A percentile compares a stretch with the other conserved stretches of the same genome.
Conservation (phyloP, 1,140 invertebrate genomes). For the Hyphantria cunea region DNA sequence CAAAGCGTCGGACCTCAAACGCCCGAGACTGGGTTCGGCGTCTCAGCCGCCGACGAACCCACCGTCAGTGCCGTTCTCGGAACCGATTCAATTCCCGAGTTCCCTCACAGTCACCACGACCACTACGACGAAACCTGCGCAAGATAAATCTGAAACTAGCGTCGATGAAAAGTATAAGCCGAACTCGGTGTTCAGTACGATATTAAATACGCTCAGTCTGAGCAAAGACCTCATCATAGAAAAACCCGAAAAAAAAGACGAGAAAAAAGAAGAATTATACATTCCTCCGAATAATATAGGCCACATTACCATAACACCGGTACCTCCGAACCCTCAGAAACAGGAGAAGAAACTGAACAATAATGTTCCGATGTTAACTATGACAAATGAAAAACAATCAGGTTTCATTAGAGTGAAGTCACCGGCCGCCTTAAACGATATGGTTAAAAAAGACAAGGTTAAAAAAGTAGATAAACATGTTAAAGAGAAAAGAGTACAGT, state of each 20-base stretch:
- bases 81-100: slow-evolving; percentile 67
- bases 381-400: slow-evolving; percentile 43
- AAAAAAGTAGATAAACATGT: slow-evolving; percentile 46
- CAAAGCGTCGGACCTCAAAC: slow-evolving; percentile 61
- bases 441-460: slow-evolving; percentile 61
- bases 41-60: slow-evolving; percentile 34
- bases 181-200: slow-evolving; percentile 46
- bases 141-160: slow-evolving; percentile 41
- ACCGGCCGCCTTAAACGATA: slow-evolving; percentile 65
- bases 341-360: slow-evolving; percentile 42
- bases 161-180: slow-evolving; percentile 51
- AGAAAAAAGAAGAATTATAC: slow-evolving; percentile 59
- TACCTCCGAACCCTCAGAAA: slow-evolving; percentile 42
- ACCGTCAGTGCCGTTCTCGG: slow-evolving; percentile 36
- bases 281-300: slow-evolving; percentile 68
- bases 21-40: slow-evolving; percentile 46
- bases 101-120: slow-evolving; percentile 69
- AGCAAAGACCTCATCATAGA: slow-evolving; percentile 61
- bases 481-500: slow-evolving; percentile 49
- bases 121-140: slow-evolving; percentile 41
- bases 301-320: slow-evolving; percentile 74
- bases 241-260: slow-evolving; percentile 56
- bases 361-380: slow-evolving; percentile 13
- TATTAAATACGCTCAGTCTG: slow-evolving; percentile 48
- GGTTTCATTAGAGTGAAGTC: slow-evolving; percentile 64